Evolutionary conservation across 2,797 vertebrate genomes (phyloP), one percentile per base, ranked within the genome.

Genomic region (Moxostoma hubbsi): DNA sequence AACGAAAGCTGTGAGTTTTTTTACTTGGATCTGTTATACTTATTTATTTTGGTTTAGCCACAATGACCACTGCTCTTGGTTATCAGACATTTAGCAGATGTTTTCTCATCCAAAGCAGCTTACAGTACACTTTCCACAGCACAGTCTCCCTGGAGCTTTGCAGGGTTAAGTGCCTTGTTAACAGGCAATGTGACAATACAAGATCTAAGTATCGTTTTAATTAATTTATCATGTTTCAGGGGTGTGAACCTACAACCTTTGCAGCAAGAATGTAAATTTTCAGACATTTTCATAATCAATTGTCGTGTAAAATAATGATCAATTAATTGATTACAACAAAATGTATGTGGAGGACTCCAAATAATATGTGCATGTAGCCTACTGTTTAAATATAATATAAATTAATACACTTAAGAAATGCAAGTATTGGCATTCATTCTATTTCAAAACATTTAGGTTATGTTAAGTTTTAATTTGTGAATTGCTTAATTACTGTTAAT

Each of bases 51-150:
- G 51, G 69, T 65, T 73, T 71, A 78, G 67, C 67, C n/a, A 36
- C 58, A 55, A 66, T 70, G 66, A 77, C 66, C 36, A 16, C 49
- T 54, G 58, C 10, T 70, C 62, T 77, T 7, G 49, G 66, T 63
- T 70, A 70, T 77, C 70, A 57, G 49, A 24, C 59, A 8, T 62
- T 78, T 71, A 78, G 16, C 50, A 71, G 67, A 78, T 64, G 76
- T 71, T 78, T 71, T 78, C 43, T 47, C 49, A 64, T 64, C 50
- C 50, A 73, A 79, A 79, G 53, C 13, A 73, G 77, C 68, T 79
- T 65, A 79, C 76, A n/a, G 58, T 63, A 18, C 67, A 78, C 49
- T 71, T 71, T 71, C 36, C 50, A 70, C 4, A 5, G 36, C 50
- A 64, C 76, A 13, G n/a, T 78, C 59, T 71, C 43, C 43, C 50